phyloP scores from a whole-genome alignment of 2,797 vertebrate genomes.

The Agapornis canus region DNA sequence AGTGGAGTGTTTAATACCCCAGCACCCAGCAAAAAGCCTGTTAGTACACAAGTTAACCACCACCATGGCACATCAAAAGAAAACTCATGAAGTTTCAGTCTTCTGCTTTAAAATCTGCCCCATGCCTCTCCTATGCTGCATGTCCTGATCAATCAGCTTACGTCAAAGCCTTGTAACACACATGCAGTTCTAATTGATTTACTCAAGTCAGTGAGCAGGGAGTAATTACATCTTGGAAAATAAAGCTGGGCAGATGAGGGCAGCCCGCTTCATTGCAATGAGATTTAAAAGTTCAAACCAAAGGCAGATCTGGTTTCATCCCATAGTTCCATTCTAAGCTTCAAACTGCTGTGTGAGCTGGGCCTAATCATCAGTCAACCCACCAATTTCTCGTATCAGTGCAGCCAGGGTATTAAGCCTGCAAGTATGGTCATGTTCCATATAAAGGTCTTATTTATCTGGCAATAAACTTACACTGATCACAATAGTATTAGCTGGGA shows the following conservation, averaged over 20 bases:
- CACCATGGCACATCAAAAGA: not conserved
- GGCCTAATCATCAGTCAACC: not conserved
- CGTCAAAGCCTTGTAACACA: not conserved
- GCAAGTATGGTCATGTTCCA: not conserved
- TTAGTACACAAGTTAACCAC: not conserved
- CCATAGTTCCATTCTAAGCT: not conserved
- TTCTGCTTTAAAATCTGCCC: not conserved
- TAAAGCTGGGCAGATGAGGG: not conserved
- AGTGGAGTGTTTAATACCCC: not conserved
- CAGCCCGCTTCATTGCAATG: not conserved
- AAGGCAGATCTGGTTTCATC: slow-evolving; percentile 15
- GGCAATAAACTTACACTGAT: not conserved
- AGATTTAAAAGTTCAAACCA: not conserved
- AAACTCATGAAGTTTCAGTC: not conserved
- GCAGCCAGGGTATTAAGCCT: slow-evolving; percentile 2
- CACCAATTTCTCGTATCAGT: not conserved
- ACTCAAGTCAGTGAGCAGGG: slow-evolving; percentile 17
- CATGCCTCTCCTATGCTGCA: not conserved
- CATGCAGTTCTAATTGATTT: slow-evolving; percentile 30
- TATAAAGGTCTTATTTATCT: not conserved
- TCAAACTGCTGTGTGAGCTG: not conserved
- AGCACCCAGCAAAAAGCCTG: not conserved
- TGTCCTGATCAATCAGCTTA: not conserved
- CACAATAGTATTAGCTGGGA: not conserved
- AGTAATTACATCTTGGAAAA: slow-evolving; percentile 22